Percentiles rank a stretch among this genome's conserved stretches.
Conservation (phyloP, 2,888 invertebrate genomes). For the Danaus chrysippus region DNA sequence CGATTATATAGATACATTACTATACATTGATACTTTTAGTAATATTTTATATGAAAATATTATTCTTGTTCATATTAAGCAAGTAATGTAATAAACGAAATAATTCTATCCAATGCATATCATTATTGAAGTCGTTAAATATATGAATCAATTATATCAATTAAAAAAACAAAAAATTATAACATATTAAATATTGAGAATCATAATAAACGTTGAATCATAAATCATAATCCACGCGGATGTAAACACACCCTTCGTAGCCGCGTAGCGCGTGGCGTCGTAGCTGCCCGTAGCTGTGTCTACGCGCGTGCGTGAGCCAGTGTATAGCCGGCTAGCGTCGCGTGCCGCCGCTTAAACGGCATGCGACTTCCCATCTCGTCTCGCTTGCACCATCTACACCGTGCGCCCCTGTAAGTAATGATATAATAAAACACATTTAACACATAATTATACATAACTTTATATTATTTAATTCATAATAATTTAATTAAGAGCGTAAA, state of each 20-base stretch:
- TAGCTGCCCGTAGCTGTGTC: slow-evolving; percentile 46
- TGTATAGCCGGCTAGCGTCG: slow-evolving; percentile 62
- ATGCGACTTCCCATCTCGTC: slow-evolving; percentile 49
- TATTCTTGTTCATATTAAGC: no score
- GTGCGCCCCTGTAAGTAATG: slow-evolving; percentile 74
- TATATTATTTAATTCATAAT: slow-evolving; percentile 45
- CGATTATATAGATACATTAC: background rate
- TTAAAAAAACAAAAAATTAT: no score
- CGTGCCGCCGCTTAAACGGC: slow-evolving; percentile 65
- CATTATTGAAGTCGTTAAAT: no score
- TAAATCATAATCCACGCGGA: slow-evolving; percentile 17
- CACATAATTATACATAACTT: slow-evolving; percentile 3
- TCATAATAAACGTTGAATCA: background rate
- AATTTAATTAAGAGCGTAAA: slow-evolving; percentile 41
- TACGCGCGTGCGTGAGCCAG: slow-evolving; percentile 65
- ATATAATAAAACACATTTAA: slow-evolving; percentile 13
- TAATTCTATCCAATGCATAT: no score
- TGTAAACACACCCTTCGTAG: slow-evolving; percentile 45
- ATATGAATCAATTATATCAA: no score
- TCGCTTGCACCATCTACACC: slow-evolving; percentile 47
- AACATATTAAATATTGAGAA: background rate
- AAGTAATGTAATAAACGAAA: no score
- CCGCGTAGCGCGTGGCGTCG: slow-evolving; percentile 51
- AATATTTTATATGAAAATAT: no score
- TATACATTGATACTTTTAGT: no score